Evolutionary conservation across 1,140 invertebrate genomes (phyloP).

Genomic region (Drosophila bipectinata): DNA sequence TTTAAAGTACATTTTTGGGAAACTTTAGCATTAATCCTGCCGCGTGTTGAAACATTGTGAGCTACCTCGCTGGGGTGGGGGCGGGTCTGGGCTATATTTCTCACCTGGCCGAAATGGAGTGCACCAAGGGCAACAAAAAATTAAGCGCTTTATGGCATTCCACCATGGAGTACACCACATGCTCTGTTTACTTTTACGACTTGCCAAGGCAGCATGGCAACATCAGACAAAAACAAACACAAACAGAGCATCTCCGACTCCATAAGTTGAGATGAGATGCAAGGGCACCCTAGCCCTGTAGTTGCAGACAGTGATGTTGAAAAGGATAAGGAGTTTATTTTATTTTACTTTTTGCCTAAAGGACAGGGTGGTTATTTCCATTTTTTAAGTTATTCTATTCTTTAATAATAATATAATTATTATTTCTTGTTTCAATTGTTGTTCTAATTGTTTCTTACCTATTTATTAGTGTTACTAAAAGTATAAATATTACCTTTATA

Average conservation of each 20-base stretch:
- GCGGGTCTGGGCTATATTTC: slow-evolving; percentile 52
- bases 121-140: slow-evolving; percentile 63
- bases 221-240: slow-evolving; percentile 36
- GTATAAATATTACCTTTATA: not conserved
- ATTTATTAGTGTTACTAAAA: not conserved
- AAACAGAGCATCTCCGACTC: slow-evolving; percentile 19
- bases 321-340: not conserved
- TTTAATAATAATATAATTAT: not conserved
- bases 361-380: not conserved
- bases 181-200: slow-evolving; percentile 80
- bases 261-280: slow-evolving; percentile 29
- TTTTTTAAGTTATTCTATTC: not conserved
- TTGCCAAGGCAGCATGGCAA: slow-evolving; percentile 39
- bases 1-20: slow-evolving; percentile 8
- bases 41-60: not conserved
- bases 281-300: not conserved
- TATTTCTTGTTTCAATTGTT: too few relatives aligned
- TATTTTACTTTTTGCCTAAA: not conserved
- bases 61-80: not conserved
- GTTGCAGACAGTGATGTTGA: slow-evolving; percentile 13
- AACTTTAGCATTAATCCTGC: slow-evolving; percentile 11
- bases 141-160: slow-evolving; percentile 76
- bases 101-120: slow-evolving; percentile 57
- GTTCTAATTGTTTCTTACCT: too few relatives aligned
- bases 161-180: slow-evolving; percentile 63